phyloP scores from a whole-genome alignment of 2,888 invertebrate species.

The Odontothrips loti region DNA sequence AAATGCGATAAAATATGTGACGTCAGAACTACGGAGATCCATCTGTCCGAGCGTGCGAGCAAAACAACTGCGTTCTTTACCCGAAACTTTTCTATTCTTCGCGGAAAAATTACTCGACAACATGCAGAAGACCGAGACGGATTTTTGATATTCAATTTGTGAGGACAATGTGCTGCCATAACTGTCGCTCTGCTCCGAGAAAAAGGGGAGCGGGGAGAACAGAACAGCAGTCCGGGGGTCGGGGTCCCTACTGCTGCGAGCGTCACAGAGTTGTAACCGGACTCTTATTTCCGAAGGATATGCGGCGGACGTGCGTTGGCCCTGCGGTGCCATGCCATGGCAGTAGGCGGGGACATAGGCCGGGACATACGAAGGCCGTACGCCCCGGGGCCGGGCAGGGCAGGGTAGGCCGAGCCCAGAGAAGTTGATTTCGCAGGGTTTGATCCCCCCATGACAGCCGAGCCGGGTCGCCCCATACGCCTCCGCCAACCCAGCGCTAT shows the following conservation, averaged over 20 bases:
- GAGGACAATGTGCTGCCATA: no score
- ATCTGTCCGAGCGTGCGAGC: no score
- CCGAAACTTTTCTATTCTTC: no score
- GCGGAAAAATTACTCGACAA: no score
- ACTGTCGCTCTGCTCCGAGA: not conserved
- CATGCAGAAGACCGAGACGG: no score
- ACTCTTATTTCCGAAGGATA: not conserved
- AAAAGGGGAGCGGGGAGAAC: not conserved
- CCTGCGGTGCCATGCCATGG: not conserved
- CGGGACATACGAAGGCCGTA: not conserved
- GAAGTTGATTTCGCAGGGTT: not conserved
- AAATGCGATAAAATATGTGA: no score
- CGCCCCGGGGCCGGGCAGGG: no score
- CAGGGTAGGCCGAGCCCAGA: no score
- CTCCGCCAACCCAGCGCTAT: not conserved
- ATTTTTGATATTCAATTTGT: no score
- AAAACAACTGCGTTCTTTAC: no score
- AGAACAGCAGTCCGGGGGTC: not conserved
- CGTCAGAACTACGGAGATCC: no score
- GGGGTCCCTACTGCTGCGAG: not conserved
- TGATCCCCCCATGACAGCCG: not conserved
- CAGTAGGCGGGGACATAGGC: not conserved
- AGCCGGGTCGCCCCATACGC: not conserved
- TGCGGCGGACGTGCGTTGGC: not conserved
- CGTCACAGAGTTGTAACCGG: conserved; percentile 6